Percentiles rank a stretch among this genome's conserved stretches.
These are phyloP conservation scores for Mobula birostris DNA, from an alignment of 2,113 vertebrate genomes.

Conservation along the genomic window DNA sequence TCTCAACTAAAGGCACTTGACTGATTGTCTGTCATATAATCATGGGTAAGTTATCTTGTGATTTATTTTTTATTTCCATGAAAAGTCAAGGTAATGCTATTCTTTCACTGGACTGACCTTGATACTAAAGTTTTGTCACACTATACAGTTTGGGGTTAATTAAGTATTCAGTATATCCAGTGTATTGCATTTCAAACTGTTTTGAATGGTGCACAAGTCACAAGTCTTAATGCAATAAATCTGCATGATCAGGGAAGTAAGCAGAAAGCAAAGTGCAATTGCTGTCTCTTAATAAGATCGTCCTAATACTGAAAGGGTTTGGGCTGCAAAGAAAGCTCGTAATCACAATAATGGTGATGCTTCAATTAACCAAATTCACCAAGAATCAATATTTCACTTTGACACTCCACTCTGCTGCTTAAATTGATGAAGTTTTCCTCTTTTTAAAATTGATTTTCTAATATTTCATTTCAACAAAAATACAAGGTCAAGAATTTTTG, in stretches of 20 bases:
- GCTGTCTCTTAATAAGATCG: not conserved
- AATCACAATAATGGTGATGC: not conserved
- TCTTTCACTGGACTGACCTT: not conserved
- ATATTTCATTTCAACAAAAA: not conserved
- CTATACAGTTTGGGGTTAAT: not conserved
- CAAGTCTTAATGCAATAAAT: not conserved
- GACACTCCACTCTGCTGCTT: not conserved
- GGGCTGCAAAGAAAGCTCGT: not conserved
- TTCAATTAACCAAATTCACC: not conserved
- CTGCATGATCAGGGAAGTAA: not conserved
- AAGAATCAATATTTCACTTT: not conserved
- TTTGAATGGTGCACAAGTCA: not conserved
- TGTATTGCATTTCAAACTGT: not conserved
- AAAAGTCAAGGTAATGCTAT: not conserved
- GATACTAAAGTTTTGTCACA: not conserved
- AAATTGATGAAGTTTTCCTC: not conserved
- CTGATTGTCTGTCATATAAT: not conserved
- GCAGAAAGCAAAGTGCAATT: not conserved
- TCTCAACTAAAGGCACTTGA: not conserved
- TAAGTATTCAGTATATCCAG: not conserved
- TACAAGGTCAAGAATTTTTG: not conserved
- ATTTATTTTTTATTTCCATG: not conserved
- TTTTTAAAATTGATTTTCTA: not conserved
- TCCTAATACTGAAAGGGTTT: not conserved
- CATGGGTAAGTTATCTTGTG: not conserved